Evolutionary conservation across 2,797 vertebrate species (phyloP), one percentile per base, ranked within the genome.

Genomic region (Botia almorhae): DNA sequence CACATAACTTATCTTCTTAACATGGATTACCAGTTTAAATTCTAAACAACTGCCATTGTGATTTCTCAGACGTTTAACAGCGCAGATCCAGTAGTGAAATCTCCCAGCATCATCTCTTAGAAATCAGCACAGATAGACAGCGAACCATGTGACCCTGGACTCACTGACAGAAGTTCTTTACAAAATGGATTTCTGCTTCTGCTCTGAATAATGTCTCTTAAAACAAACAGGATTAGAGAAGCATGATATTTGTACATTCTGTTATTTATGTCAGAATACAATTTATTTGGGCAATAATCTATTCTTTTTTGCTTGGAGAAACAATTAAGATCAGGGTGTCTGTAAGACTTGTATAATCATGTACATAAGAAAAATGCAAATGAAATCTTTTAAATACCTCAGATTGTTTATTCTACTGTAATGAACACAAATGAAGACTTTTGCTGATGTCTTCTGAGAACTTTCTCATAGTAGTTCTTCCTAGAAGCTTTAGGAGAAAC

Each of bases 61-160:
- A 14, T 64, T 29, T 65, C 74, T 67, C 21, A 29, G 51, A 70
- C 69, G 53, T 77, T 74, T 80, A 69, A 81, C 68, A 81, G 69
- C 74, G 67, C 74, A 65, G 43, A 81, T 74, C 74, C 81, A 82
- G 82, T 85, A 80, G 74, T 43, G 69, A 67, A 71, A 72, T 76
- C 61, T 74, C 26, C 67, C 36, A 74, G 19, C 69, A 69, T 78
- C 39, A 64, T 69, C 77, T 69, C 77, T 81, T 61, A 75, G 58
- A 82, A 82, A 81, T 78, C 50, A 78, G 74, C 19, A 33, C 78
- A 69, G 61, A 78, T 81, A 69, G 68, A 69, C 33, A 58, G 72
- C 21, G 79, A 74, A 72, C 33, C 43, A 65, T 58, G 36, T 53
- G 69, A 64, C 6, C 76, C 71, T 51, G 39, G 73, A 67, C 67